A percentile compares a stretch with the other conserved stretches of the same genome.
phyloP scores from a whole-genome alignment of 2,113 vertebrate genomes.

The Montifringilla adamsi region DNA sequence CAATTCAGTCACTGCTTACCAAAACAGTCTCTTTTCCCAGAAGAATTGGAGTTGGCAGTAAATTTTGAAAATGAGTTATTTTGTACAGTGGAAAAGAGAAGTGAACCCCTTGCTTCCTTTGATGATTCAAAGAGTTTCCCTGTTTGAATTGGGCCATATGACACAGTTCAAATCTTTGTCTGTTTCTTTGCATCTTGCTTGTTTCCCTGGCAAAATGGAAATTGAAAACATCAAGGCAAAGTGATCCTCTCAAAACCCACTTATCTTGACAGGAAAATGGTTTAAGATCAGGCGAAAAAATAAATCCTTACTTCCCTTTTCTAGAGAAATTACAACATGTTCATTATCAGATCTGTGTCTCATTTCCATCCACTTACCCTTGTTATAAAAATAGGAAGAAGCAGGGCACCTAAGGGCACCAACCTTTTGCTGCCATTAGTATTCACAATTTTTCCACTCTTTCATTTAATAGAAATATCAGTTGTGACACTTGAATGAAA shows the following conservation, averaged over 20 bases:
- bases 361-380: slow-evolving; percentile 10
- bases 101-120: not conserved
- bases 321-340: slow-evolving; percentile 12
- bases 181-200: not conserved
- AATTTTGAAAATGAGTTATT: not conserved
- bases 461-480: not conserved
- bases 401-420: not conserved
- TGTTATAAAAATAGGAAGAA: not conserved
- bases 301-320: slow-evolving; percentile 58
- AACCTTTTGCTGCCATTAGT: not conserved
- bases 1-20: not conserved
- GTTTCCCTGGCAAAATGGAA: not conserved
- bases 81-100: not conserved
- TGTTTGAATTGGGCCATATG: not conserved
- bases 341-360: not conserved
- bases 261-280: not conserved
- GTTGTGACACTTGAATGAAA: not conserved
- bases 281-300: not conserved
- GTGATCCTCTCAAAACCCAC: not conserved
- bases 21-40: not conserved
- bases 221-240: not conserved
- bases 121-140: not conserved
- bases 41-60: not conserved
- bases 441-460: not conserved
- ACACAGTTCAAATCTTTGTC: not conserved